phyloP scores from a whole-genome alignment of 2,113 vertebrate genomes.

The Rutilus rutilus region DNA sequence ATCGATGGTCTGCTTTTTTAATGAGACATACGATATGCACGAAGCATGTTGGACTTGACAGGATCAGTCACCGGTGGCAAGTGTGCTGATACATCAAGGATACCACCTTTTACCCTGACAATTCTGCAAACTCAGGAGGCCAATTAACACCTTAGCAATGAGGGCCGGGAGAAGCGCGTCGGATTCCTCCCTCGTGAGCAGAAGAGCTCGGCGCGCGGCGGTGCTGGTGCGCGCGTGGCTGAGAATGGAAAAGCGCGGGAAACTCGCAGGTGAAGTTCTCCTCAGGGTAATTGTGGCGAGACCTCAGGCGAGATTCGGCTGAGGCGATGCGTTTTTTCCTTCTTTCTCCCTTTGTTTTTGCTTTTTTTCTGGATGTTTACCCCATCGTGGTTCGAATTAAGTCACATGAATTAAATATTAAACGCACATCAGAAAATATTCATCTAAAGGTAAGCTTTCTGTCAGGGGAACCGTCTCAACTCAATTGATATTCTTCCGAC shows the following conservation, averaged over 20 bases:
- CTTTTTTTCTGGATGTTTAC: constrained; percentile 63
- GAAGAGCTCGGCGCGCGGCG: constrained; percentile 52
- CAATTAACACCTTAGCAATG: constrained; percentile 87
- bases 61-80: constrained; percentile 85
- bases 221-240: constrained; percentile 67
- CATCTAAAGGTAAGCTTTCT: constrained; percentile 75
- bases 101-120: constrained; percentile 86
- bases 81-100: constrained; percentile 92
- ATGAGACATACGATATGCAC: constrained; percentile 86
- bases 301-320: constrained; percentile 71
- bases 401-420: constrained; percentile 79
- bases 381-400: constrained; percentile 42
- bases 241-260: constrained; percentile 66
- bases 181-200: constrained; percentile 77
- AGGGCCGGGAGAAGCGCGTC: constrained; percentile 82
- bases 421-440: constrained; percentile 71
- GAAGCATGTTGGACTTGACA: constrained; percentile 81
- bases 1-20: constrained; percentile 72
- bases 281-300: constrained; percentile 74
- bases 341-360: constrained; percentile 44
- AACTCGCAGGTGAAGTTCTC: constrained; percentile 71
- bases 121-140: constrained; percentile 87
- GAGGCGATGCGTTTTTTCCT: constrained; percentile 73
- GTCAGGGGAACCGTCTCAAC: constrained; percentile 69
- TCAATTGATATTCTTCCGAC: constrained; percentile 66